phyloP scores from a whole-genome alignment of 2,888 invertebrate genomes.

The Anagyrus pseudococci region DNA sequence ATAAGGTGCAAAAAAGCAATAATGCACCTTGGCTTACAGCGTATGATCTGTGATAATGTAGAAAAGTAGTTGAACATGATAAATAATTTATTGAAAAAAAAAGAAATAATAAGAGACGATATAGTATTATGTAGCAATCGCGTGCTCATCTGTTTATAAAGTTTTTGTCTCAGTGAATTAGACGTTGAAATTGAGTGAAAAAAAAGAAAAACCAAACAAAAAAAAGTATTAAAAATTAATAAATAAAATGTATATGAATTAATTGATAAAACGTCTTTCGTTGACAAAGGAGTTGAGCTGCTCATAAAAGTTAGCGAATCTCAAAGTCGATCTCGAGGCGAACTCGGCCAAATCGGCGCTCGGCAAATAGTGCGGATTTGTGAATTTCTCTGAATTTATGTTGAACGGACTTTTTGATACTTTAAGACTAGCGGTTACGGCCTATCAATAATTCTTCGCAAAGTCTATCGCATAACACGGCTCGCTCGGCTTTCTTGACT shows the following conservation, averaged over 20 bases:
- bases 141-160: too few relatives aligned
- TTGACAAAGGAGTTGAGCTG: background rate
- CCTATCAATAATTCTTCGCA: constrained; percentile 54
- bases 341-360: constrained; percentile 10
- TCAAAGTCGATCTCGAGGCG: background rate
- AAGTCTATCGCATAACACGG: constrained; percentile 46
- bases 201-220: too few relatives aligned
- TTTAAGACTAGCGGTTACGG: constrained; percentile 51
- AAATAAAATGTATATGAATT: too few relatives aligned
- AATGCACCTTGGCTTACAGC: constrained; percentile 19
- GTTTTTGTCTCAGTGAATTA: too few relatives aligned
- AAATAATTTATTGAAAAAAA: too few relatives aligned
- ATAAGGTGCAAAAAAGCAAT: constrained; percentile 12
- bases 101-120: too few relatives aligned
- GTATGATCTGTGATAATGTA: constrained; percentile 40
- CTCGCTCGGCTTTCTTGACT: background rate
- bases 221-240: too few relatives aligned
- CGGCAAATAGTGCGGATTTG: constrained; percentile 17
- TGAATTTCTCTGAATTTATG: constrained; percentile 50
- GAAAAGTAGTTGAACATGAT: constrained; percentile 34
- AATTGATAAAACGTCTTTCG: constrained; percentile 4
- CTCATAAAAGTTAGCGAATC: too few relatives aligned
- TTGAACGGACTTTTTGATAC: constrained; percentile 50
- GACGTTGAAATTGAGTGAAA: too few relatives aligned
- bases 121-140: too few relatives aligned